Percentiles rank a stretch among this genome's conserved stretches.
Conservation (phyloP, 2,797 vertebrate species). For the Hypotaenidia okinawae region DNA sequence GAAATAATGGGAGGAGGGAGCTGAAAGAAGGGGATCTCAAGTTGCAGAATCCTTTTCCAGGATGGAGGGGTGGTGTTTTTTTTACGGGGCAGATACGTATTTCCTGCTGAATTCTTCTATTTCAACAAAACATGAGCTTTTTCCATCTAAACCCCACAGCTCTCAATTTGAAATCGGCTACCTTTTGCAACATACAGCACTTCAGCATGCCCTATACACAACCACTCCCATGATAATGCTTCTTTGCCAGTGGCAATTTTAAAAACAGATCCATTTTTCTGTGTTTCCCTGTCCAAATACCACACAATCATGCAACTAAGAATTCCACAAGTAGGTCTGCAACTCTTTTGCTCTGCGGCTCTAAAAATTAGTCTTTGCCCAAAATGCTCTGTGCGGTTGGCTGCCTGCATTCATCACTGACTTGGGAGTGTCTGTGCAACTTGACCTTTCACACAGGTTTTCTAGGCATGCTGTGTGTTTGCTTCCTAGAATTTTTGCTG, state of each 20-base stretch:
- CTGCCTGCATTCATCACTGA: neutral
- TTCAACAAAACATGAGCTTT: neutral
- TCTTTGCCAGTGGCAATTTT: neutral
- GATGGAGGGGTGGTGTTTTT: neutral
- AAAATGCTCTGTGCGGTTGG: neutral
- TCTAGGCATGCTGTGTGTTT: neutral
- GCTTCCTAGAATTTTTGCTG: neutral
- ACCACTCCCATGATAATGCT: neutral
- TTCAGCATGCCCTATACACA: rapidly evolving
- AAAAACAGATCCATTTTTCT: neutral
- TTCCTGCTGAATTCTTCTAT: neutral
- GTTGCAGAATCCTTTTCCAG: neutral
- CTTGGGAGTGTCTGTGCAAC: neutral
- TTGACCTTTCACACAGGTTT: neutral
- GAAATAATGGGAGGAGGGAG: neutral
- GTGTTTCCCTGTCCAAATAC: neutral
- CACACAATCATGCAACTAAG: neutral
- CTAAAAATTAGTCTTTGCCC: neutral
- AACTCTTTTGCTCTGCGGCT: neutral
- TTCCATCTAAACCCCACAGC: neutral
- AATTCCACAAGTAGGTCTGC: neutral
- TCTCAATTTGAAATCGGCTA: neutral
- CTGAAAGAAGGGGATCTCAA: neutral
- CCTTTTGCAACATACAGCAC: neutral
- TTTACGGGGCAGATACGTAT: neutral